Evolutionary conservation across 1,140 invertebrate species (phyloP).

Genomic region (Camponotus vicinus): DNA sequence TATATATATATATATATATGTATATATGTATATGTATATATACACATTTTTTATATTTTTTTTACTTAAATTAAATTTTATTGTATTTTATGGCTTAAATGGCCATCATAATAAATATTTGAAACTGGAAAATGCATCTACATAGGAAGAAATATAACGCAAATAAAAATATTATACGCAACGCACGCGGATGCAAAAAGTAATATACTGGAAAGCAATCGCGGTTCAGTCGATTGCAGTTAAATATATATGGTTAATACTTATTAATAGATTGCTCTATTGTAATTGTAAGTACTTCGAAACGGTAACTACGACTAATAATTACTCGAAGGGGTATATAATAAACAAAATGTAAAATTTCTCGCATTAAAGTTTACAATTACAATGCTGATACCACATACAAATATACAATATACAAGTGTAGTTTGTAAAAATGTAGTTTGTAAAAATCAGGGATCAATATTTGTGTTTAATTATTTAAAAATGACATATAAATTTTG

Average conservation of each 20-base stretch:
- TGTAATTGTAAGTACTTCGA: constrained; percentile 63
- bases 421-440: constrained; percentile 33
- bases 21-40: no score
- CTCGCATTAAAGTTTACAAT: constrained; percentile 27
- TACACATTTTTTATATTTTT: constrained; percentile 24
- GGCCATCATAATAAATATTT: constrained; percentile 64
- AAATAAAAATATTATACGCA: constrained; percentile 77
- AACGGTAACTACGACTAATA: constrained; percentile 66
- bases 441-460: not conserved
- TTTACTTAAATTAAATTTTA: constrained; percentile 43
- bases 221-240: not conserved
- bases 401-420: constrained; percentile 36
- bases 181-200: constrained; percentile 20
- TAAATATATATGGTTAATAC: constrained; percentile 69
- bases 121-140: constrained; percentile 34
- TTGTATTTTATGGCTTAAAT: not conserved
- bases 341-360: constrained; percentile 26
- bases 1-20: not conserved
- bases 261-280: constrained; percentile 46
- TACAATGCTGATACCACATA: constrained; percentile 50
- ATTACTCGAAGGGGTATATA: constrained; percentile 21
- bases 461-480: not conserved
- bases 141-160: constrained; percentile 87
- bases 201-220: constrained; percentile 59
- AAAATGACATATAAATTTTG: not conserved